Percentiles rank a stretch among this genome's conserved stretches.
These are phyloP conservation scores for Anthopleura xanthogrammica DNA, from an alignment of 92 coral and sea anemone species.

Conservation along the genomic window DNA sequence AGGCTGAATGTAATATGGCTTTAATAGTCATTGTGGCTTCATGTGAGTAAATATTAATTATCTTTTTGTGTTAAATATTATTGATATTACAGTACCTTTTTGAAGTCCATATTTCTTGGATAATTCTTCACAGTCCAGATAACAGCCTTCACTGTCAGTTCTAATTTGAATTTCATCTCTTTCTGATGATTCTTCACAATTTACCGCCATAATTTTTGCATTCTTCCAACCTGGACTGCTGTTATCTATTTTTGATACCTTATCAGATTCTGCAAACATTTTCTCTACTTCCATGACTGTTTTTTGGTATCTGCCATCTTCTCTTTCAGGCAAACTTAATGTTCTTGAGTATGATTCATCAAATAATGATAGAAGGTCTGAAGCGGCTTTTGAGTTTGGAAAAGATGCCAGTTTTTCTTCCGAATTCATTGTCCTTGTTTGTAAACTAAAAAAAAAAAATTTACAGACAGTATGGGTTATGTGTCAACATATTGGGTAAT, in stretches of 20 bases:
- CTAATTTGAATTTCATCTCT: not conserved
- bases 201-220: not conserved
- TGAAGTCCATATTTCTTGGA: not conserved
- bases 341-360: not conserved
- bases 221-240: not conserved
- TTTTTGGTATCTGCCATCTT: not conserved
- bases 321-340: not conserved
- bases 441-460: not conserved
- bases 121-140: slow-evolving; percentile 1
- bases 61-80: too few species aligned
- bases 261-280: not conserved
- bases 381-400: not conserved
- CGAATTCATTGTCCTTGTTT: not conserved
- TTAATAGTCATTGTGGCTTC: too few species aligned
- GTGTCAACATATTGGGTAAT: not conserved
- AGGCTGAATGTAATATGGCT: too few species aligned
- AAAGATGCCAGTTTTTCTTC: not conserved
- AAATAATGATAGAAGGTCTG: not conserved
- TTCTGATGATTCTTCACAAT: not conserved
- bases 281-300: not conserved
- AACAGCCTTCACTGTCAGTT: not conserved
- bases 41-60: too few species aligned
- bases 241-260: not conserved
- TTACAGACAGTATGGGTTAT: not conserved
- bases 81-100: not conserved